These are phyloP conservation scores for Rostratula benghalensis DNA, from an alignment of 2,113 vertebrate species.

Conservation along the genomic window DNA sequence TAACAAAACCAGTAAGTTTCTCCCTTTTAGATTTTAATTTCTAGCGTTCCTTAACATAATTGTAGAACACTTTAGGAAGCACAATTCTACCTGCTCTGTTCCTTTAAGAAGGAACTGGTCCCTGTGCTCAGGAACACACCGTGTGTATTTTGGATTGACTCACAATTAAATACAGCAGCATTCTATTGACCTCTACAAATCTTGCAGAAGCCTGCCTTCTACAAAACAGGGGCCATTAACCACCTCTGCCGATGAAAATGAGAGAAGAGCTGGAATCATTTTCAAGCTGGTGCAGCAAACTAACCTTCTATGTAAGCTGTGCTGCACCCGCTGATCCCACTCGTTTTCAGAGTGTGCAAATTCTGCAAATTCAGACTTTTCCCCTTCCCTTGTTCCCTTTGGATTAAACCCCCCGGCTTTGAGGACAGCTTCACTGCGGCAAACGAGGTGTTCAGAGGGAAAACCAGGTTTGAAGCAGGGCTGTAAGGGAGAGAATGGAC, in stretches of 20 bases:
- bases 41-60: not conserved
- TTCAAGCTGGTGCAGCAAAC: not conserved
- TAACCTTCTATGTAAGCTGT: not conserved
- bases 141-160: no score
- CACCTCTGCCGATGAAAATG: not conserved
- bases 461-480: not conserved
- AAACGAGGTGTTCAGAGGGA: not conserved
- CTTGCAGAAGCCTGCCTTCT: not conserved
- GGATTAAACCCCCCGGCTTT: not conserved
- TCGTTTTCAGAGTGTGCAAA: not conserved
- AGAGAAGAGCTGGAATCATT: not conserved
- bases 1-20: not conserved
- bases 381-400: not conserved
- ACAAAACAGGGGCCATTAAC: not conserved
- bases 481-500: not conserved
- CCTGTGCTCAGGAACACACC: not conserved
- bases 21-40: not conserved
- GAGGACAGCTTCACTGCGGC: not conserved
- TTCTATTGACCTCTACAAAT: not conserved
- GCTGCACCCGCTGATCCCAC: not conserved
- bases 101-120: not conserved
- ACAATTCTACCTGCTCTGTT: accelerated
- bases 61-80: not conserved
- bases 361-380: not conserved
- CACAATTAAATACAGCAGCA: not conserved